Conservation (phyloP, 2,888 invertebrate genomes). For the Clunio marinus region DNA sequence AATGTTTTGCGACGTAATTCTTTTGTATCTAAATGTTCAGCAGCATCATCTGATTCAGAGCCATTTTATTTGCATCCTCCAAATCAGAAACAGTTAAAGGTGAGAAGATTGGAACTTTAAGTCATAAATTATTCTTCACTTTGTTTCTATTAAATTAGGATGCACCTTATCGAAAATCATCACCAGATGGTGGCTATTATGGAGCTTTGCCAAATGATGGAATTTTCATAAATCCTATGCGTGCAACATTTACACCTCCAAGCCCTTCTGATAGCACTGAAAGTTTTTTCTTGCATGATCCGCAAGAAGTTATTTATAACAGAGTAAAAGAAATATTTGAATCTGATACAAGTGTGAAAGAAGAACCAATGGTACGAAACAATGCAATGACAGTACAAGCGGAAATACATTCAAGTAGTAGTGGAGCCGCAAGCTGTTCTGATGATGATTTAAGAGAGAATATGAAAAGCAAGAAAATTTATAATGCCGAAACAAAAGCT, state of each 20-base stretch:
- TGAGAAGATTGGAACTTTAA: slow-evolving; percentile 42
- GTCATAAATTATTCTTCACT: not conserved
- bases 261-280: slow-evolving; percentile 61
- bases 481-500: slow-evolving; percentile 40
- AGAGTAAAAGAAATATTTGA: slow-evolving; percentile 79
- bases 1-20: slow-evolving; percentile 44
- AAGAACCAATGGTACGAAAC: slow-evolving; percentile 44
- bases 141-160: slow-evolving; percentile 17
- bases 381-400: slow-evolving; percentile 66
- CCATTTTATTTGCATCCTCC: slow-evolving; percentile 77
- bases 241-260: slow-evolving; percentile 54
- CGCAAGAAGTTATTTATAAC: slow-evolving; percentile 75
- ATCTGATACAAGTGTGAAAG: slow-evolving; percentile 49
- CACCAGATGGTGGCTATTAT: slow-evolving; percentile 49
- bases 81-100: slow-evolving; percentile 48
- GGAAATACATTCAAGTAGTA: slow-evolving; percentile 74
- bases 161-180: slow-evolving; percentile 43
- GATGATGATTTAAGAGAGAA: slow-evolving; percentile 52
- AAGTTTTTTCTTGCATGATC: slow-evolving; percentile 81
- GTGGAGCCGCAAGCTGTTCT: slow-evolving; percentile 59
- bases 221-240: slow-evolving; percentile 80
- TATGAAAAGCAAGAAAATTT: slow-evolving; percentile 40
- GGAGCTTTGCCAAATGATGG: slow-evolving; percentile 58
- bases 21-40: slow-evolving; percentile 51
- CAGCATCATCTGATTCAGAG: slow-evolving; percentile 53